Evolutionary conservation across 2,797 vertebrate genomes (phyloP).

Genomic region (Molossus molossus): DNA sequence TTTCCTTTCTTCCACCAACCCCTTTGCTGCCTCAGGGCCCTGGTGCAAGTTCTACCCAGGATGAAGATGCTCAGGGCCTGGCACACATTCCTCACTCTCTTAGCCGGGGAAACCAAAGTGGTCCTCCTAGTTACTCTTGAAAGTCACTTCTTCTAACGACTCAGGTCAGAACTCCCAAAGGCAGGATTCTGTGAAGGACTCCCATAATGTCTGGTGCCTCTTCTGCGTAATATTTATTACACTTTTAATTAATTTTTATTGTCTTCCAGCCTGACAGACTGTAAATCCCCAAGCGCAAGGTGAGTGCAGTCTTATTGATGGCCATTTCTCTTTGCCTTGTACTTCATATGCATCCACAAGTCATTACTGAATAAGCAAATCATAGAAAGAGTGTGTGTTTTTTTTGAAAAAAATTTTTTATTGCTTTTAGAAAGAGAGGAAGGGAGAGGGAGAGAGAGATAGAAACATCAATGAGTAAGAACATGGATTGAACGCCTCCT

Average conservation of each 20-base stretch:
- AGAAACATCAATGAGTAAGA: no score
- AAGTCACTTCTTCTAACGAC: background rate
- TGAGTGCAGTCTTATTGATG: background rate
- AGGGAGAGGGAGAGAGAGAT: no score
- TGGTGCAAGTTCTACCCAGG: background rate
- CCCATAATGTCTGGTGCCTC: background rate
- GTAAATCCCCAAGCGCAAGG: background rate
- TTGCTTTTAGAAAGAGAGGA: no score
- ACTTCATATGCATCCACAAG: background rate
- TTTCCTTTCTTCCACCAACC: background rate
- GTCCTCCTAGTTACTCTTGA: background rate
- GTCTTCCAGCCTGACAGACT: background rate
- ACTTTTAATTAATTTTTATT: background rate
- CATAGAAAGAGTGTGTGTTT: background rate
- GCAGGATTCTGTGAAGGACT: background rate
- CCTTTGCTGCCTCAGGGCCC: background rate
- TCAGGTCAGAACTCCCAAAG: background rate
- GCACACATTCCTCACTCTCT: background rate
- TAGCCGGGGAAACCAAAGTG: background rate
- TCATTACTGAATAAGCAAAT: constrained; percentile 14
- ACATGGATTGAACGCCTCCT: no score
- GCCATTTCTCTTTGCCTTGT: background rate
- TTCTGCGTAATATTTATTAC: background rate
- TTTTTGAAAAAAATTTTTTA: no score
- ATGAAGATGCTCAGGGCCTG: background rate